Percentiles rank a stretch among this genome's conserved stretches.
phyloP scores from a whole-genome alignment of 2,888 invertebrate species.

The Emmelina monodactyla region DNA sequence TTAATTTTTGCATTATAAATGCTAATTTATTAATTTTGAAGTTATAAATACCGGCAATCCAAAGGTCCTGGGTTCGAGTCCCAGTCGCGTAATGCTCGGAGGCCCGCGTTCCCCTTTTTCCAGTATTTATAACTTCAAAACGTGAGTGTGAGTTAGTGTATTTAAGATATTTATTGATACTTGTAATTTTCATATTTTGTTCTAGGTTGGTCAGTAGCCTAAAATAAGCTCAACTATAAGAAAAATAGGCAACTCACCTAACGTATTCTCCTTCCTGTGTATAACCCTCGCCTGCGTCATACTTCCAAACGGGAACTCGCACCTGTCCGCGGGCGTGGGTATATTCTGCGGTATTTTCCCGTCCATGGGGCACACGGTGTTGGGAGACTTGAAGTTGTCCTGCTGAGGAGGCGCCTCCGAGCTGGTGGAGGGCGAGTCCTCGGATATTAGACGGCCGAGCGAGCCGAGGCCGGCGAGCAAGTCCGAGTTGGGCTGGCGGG shows the following conservation, averaged over 20 bases:
- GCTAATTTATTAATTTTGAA: no score
- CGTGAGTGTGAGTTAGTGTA: no score
- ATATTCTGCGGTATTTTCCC: conserved; percentile 71
- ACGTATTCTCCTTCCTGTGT: conserved; percentile 74
- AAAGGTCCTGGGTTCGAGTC: no score
- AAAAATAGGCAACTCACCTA: conserved; percentile 49
- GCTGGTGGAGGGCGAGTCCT: conserved; percentile 28
- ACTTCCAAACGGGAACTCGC: conserved; percentile 86
- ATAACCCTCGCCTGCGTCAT: conserved; percentile 91
- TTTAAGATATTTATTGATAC: no score
- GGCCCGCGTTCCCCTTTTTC: no score
- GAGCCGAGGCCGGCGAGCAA: conserved; percentile 44
- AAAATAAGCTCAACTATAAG: no score
- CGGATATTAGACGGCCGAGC: conserved; percentile 38
- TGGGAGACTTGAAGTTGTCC: conserved; percentile 77
- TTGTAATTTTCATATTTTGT: no score
- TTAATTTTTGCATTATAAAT: no score
- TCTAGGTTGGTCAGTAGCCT: no score
- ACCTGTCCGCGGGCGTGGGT: conserved; percentile 65
- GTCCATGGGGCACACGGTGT: conserved; percentile 87
- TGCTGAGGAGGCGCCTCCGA: conserved; percentile 26
- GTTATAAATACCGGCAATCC: no score
- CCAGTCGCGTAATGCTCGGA: no score
- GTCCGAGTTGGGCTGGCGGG: conserved; percentile 39
- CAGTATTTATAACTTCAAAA: no score